Percentiles rank a stretch among this genome's conserved stretches.
Evolutionary conservation across 2,888 invertebrate species (phyloP).

Genomic region (Lacanobia wlatinum): DNA sequence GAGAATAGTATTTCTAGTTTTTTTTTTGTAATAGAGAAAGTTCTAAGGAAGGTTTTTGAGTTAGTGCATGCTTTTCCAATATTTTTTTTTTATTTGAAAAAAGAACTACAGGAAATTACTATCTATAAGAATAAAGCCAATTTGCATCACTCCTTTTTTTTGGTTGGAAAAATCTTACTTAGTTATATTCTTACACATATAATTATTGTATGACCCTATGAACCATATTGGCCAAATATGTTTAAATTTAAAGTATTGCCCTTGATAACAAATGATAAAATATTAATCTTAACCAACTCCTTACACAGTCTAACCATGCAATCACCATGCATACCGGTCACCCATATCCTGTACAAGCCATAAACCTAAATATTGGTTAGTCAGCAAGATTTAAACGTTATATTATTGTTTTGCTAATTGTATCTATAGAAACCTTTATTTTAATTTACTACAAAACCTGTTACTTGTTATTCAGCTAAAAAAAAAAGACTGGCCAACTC

Average conservation of each 20-base stretch:
- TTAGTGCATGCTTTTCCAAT: constrained; percentile 48
- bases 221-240: neutral
- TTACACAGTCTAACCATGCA: constrained; percentile 50
- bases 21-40: constrained; percentile 14
- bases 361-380: constrained; percentile 12
- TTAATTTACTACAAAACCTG: neutral
- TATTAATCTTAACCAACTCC: neutral
- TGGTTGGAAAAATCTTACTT: neutral
- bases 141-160: neutral
- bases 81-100: neutral
- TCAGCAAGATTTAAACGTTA: neutral
- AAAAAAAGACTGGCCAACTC: too few species aligned
- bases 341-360: constrained; percentile 14
- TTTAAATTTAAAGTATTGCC: neutral
- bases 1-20: neutral
- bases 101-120: neutral
- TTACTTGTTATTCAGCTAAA: too few species aligned
- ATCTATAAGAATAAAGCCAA: neutral
- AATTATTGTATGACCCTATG: neutral
- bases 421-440: neutral
- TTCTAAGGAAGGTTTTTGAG: constrained; percentile 8
- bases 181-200: neutral
- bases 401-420: neutral
- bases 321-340: constrained; percentile 55
- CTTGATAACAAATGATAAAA: neutral